Conservation (phyloP, 1,140 invertebrate species). For the Colletes gigas region DNA sequence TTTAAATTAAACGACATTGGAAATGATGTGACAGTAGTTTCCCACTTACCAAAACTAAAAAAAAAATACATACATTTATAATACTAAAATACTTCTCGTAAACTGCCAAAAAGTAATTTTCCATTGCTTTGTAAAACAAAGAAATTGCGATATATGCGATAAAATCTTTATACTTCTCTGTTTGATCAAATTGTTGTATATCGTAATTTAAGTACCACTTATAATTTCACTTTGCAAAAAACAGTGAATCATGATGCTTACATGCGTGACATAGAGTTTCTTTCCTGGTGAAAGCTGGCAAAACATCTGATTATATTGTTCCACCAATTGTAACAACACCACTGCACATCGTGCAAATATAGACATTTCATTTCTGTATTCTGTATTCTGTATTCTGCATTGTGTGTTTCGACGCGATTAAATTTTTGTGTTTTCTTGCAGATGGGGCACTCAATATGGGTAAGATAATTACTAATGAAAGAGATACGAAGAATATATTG, state of each 20-base stretch:
- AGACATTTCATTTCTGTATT: constrained; percentile 26
- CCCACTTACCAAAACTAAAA: too few species aligned
- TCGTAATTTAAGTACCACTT: constrained; percentile 21
- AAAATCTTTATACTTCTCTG: not conserved
- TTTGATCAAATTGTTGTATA: not conserved
- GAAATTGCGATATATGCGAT: not conserved
- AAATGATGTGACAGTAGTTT: not conserved
- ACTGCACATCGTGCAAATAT: constrained; percentile 34
- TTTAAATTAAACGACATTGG: not conserved
- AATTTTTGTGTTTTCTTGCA: constrained; percentile 67
- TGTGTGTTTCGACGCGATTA: constrained; percentile 13
- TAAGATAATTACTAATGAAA: constrained; percentile 66
- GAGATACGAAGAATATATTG: not conserved
- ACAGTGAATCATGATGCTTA: constrained; percentile 71
- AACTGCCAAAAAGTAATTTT: not conserved
- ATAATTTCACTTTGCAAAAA: constrained; percentile 52
- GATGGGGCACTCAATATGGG: constrained; percentile 80
- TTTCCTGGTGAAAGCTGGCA: constrained; percentile 78
- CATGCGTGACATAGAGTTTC: constrained; percentile 77
- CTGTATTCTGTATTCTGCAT: too few species aligned
- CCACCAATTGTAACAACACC: constrained; percentile 65
- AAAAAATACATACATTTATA: too few species aligned
- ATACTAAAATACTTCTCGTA: too few species aligned
- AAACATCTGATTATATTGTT: constrained; percentile 71
- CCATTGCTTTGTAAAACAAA: constrained; percentile 9